Conservation (phyloP, 2,797 vertebrate species). For the Anabas testudineus region DNA sequence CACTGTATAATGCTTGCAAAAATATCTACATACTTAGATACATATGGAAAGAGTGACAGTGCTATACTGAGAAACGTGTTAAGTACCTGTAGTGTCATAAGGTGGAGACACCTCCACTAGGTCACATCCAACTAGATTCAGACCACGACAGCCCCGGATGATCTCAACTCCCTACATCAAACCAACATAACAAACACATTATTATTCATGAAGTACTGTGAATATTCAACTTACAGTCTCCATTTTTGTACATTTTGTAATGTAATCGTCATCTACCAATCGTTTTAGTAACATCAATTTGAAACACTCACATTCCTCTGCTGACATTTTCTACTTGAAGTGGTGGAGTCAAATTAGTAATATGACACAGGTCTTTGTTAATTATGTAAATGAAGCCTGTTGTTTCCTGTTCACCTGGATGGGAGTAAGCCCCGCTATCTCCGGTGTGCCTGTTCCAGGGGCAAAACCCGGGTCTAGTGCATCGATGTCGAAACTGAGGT, state of each 20-base stretch:
- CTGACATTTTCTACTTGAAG: neutral
- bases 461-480: slow-evolving; percentile 92
- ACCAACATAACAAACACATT: neutral
- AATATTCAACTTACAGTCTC: neutral
- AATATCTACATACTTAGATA: no score
- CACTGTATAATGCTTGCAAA: neutral
- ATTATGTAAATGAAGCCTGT: neutral
- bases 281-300: neutral
- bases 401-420: slow-evolving; percentile 86
- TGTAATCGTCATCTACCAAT: neutral
- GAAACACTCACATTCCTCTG: neutral
- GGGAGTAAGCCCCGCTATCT: slow-evolving; percentile 93
- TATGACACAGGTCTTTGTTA: neutral
- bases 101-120: slow-evolving; percentile 93
- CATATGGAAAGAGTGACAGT: no score
- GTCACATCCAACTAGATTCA: slow-evolving; percentile 93
- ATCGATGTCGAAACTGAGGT: slow-evolving; percentile 95
- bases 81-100: slow-evolving; percentile 91
- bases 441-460: slow-evolving; percentile 93
- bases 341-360: neutral
- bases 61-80: neutral
- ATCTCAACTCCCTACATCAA: slow-evolving; percentile 91
- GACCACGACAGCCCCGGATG: slow-evolving; percentile 91
- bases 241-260: neutral
- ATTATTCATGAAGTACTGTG: neutral